phyloP scores from a whole-genome alignment of 2,888 invertebrate genomes.

The Pterobdella sp. region DNA sequence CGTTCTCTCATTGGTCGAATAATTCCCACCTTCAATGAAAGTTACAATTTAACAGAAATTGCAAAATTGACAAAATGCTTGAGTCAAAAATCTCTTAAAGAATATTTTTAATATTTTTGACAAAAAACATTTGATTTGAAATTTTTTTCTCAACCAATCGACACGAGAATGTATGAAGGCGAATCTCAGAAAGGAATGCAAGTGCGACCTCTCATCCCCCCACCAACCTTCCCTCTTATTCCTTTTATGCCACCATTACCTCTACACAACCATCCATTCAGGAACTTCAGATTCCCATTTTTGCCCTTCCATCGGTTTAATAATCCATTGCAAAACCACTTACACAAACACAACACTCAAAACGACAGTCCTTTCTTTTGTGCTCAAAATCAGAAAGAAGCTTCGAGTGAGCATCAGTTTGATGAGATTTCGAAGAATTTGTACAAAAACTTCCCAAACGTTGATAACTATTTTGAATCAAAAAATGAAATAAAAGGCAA shows the following conservation, averaged over 20 bases:
- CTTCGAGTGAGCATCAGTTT: too few species aligned
- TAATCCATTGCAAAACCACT: background rate
- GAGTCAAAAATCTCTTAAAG: too few species aligned
- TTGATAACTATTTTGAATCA: background rate
- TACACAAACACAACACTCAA: background rate
- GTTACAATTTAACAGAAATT: background rate
- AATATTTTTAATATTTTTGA: background rate
- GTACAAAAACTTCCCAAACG: background rate
- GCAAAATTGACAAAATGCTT: background rate
- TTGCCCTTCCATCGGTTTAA: background rate
- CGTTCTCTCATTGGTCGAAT: background rate
- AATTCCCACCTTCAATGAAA: background rate
- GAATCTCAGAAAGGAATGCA: too few species aligned
- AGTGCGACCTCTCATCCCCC: background rate
- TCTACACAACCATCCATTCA: background rate
- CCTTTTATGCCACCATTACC: background rate
- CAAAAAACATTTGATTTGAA: too few species aligned
- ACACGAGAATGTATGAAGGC: conserved; percentile 3
- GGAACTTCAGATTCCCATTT: background rate
- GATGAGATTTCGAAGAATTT: too few species aligned
- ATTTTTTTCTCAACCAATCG: background rate
- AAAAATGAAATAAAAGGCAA: background rate
- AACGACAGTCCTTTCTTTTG: background rate
- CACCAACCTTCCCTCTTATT: background rate
- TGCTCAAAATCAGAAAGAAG: background rate